Percentiles rank a stretch among this genome's conserved stretches.
These are phyloP conservation scores for Passer domesticus DNA, from an alignment of 2,113 vertebrate genomes.

Conservation along the genomic window DNA sequence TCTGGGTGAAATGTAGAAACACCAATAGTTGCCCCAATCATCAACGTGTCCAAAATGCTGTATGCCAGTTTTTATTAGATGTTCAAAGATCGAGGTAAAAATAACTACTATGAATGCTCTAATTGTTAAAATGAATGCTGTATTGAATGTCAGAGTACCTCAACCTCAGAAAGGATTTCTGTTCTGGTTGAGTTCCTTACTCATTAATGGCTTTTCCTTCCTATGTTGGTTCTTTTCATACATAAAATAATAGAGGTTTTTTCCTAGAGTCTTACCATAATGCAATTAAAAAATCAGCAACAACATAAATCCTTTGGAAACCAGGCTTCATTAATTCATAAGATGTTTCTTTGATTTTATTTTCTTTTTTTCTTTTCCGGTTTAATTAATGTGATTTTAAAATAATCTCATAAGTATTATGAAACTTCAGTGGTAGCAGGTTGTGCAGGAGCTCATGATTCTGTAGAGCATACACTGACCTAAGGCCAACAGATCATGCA, in stretches of 20 bases:
- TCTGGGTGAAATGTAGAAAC: neutral
- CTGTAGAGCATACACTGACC: neutral
- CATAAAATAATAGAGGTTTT: neutral
- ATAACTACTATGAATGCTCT: neutral
- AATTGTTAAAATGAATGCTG: neutral
- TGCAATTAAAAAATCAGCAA: neutral
- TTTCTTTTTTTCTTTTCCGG: neutral
- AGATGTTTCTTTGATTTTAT: neutral
- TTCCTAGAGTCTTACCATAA: neutral
- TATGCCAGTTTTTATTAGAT: neutral
- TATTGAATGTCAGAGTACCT: neutral
- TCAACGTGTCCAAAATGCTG: neutral
- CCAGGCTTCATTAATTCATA: neutral
- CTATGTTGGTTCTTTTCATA: neutral
- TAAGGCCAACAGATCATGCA: neutral
- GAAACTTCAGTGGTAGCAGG: neutral
- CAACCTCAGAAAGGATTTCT: neutral
- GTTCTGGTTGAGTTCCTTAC: neutral
- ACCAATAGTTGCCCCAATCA: neutral
- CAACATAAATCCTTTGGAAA: neutral
- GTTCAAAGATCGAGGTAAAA: neutral
- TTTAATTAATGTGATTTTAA: neutral
- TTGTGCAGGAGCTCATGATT: neutral
- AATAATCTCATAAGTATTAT: neutral
- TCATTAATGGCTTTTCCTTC: neutral